Evolutionary conservation across 2,113 vertebrate species (phyloP).

Genomic region (Tachysurus vachellii): DNA sequence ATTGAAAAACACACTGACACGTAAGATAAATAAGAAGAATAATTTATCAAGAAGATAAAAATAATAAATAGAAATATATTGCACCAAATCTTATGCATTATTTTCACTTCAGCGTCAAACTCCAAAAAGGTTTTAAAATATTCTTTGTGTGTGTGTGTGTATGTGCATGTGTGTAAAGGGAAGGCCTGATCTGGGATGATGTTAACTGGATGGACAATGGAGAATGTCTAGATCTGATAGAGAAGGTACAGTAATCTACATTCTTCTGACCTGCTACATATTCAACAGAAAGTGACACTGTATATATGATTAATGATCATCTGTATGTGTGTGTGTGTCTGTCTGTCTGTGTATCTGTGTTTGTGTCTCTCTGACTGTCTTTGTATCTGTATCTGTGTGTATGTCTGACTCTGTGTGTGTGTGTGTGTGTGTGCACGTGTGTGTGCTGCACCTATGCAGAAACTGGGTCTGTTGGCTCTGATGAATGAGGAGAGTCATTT

Average conservation of each 20-base stretch:
- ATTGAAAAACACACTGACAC: not conserved
- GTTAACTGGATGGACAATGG: slow-evolving; percentile 98
- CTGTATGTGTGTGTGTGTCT: not conserved
- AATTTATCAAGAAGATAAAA: no score
- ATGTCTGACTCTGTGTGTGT: not conserved
- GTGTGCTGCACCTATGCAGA: slow-evolving; percentile 72
- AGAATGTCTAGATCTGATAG: slow-evolving; percentile 95
- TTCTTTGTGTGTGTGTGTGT: slow-evolving; percentile 3
- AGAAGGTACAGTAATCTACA: slow-evolving; percentile 86
- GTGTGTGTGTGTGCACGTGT: not conserved
- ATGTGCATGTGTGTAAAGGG: slow-evolving; percentile 70
- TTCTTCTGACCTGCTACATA: not conserved
- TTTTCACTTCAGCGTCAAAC: not conserved
- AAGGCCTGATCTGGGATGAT: slow-evolving; percentile 91
- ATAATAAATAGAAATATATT: no score
- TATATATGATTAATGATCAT: not conserved
- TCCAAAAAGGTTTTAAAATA: not conserved
- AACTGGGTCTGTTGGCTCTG: slow-evolving; percentile 92
- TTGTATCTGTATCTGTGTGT: not conserved
- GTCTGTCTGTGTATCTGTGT: no score
- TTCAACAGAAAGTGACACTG: not conserved
- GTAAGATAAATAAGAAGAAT: no score
- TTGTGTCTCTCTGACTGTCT: no score
- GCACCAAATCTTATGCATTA: not conserved
- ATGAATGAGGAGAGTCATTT: slow-evolving; percentile 99